Conservation (phyloP, 2,888 invertebrate species). For the Frankliniella intonsa region DNA sequence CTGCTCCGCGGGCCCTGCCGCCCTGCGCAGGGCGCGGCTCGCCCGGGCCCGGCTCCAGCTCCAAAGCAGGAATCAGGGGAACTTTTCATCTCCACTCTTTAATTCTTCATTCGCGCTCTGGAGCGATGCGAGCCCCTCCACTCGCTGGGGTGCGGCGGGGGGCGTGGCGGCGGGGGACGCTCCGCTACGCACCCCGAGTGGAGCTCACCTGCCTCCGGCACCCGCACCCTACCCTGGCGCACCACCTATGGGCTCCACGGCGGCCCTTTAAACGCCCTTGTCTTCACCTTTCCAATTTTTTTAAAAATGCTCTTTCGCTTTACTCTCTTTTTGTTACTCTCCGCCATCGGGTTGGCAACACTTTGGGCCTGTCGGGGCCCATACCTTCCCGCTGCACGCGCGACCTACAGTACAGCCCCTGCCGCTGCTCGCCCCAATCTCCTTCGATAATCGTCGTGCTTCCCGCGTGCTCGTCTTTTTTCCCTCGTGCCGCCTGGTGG, state of each 20-base stretch:
- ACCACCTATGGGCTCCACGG: too few species aligned
- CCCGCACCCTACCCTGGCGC: too few species aligned
- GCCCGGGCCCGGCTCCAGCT: not conserved
- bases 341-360: not conserved
- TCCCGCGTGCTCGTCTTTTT: too few species aligned
- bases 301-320: not conserved
- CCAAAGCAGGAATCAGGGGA: slow-evolving; percentile 8
- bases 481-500: too few species aligned
- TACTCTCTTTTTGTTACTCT: not conserved
- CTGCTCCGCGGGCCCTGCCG: not conserved
- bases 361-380: not conserved
- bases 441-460: too few species aligned
- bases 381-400: too few species aligned
- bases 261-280: not conserved
- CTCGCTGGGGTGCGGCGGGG: not conserved
- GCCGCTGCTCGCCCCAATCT: too few species aligned
- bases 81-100: slow-evolving; percentile 24
- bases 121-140: not conserved
- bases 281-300: not conserved
- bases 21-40: not conserved
- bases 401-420: too few species aligned
- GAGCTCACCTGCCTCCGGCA: too few species aligned
- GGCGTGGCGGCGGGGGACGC: not conserved
- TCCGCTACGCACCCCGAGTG: too few species aligned
- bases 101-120: slow-evolving; percentile 19